A percentile compares a stretch with the other conserved stretches of the same genome.
Evolutionary conservation across 2,797 vertebrate genomes (phyloP).

Genomic region (Amblyopsis hoosieri): DNA sequence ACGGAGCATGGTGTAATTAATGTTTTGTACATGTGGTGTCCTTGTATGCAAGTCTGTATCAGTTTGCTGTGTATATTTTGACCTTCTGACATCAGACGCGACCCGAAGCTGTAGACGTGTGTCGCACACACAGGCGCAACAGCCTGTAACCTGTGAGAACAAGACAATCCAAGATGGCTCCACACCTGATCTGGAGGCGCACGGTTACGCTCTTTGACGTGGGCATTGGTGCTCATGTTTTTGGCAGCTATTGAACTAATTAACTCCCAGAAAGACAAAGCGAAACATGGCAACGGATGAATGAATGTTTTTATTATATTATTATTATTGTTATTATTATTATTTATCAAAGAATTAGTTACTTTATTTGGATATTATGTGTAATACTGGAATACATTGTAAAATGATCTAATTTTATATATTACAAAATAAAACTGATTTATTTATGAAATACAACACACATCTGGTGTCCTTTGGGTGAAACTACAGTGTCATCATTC

Average conservation of each 20-base stretch:
- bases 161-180: slow-evolving; percentile 60
- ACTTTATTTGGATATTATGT: slow-evolving; percentile 87
- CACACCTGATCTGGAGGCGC: slow-evolving; percentile 72
- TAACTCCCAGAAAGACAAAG: slow-evolving; percentile 75
- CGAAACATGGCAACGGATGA: slow-evolving; percentile 94
- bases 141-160: slow-evolving; percentile 66
- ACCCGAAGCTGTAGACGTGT: slow-evolving; percentile 78
- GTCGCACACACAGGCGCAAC: slow-evolving; percentile 71
- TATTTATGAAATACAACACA: slow-evolving; percentile 93
- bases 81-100: slow-evolving; percentile 70
- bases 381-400: slow-evolving; percentile 99
- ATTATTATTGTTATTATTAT: slow-evolving; percentile 75
- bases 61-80: slow-evolving; percentile 80
- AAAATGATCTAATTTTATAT: slow-evolving; percentile 99
- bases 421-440: slow-evolving; percentile 95
- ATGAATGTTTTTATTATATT: slow-evolving; percentile 80
- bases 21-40: slow-evolving; percentile 74
- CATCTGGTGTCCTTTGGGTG: slow-evolving; percentile 42
- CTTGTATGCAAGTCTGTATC: slow-evolving; percentile 68
- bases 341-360: slow-evolving; percentile 98
- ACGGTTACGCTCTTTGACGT: slow-evolving; percentile 84
- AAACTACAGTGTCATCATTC: no score
- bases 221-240: slow-evolving; percentile 86
- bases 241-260: slow-evolving; percentile 91
- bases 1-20: slow-evolving; percentile 92